Conservation (phyloP, 2,797 vertebrate species). For the Erpetoichthys calabaricus region DNA sequence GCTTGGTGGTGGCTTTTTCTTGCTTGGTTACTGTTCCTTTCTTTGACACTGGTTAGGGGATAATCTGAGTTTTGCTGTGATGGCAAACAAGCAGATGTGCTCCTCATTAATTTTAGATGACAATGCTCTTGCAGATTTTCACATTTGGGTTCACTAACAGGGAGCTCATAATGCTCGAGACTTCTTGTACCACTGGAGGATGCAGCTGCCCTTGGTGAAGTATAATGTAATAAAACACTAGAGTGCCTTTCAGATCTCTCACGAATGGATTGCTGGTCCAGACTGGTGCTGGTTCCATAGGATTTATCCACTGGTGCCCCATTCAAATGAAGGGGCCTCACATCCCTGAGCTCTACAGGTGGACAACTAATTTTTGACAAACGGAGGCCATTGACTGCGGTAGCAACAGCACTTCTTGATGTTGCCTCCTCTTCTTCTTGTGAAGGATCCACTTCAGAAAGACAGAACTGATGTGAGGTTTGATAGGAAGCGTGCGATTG, state of each 20-base stretch:
- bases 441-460: constrained; percentile 44
- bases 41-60: constrained; percentile 22
- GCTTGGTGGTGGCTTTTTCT: constrained; percentile 39
- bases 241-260: constrained; percentile 54
- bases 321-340: constrained; percentile 58
- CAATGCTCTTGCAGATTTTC: constrained; percentile 21
- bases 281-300: constrained; percentile 21
- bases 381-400: constrained; percentile 55
- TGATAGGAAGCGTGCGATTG: constrained; percentile 46
- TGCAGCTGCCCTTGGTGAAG: constrained; percentile 46
- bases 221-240: constrained; percentile 56
- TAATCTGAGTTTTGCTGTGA: constrained; percentile 39
- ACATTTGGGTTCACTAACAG: constrained; percentile 24
- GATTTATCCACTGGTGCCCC: constrained; percentile 45
- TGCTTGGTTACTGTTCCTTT: constrained; percentile 34
- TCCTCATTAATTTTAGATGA: constrained; percentile 48
- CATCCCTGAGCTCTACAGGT: constrained; percentile 49
- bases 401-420: constrained; percentile 56
- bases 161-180: constrained; percentile 19
- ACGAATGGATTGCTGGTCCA: constrained; percentile 25
- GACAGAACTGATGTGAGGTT: constrained; percentile 51
- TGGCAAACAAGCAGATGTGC: constrained; percentile 60
- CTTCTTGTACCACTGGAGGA: constrained; percentile 32
- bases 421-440: constrained; percentile 41
- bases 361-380: constrained; percentile 50